A percentile compares a stretch with the other conserved stretches of the same genome.
Conservation (phyloP, 2,113 vertebrate species). For the Varanus komodoensis region DNA sequence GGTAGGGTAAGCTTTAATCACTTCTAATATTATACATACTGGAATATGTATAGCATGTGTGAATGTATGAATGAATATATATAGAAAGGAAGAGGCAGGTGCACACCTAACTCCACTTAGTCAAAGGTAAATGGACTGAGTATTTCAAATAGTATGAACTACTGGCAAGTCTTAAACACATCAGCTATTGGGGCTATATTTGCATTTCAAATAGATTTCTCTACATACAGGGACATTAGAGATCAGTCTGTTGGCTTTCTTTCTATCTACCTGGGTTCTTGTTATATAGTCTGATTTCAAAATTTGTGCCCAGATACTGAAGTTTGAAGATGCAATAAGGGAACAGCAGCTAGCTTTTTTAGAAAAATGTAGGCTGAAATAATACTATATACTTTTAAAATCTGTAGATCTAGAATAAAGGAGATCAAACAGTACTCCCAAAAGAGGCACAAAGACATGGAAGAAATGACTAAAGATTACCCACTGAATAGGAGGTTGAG, state of each 20-base stretch:
- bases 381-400: not conserved
- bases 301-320: not conserved
- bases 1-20: not conserved
- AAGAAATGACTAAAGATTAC: not conserved
- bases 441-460: not conserved
- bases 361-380: not conserved
- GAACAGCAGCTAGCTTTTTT: not conserved
- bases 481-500: not conserved
- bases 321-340: not conserved
- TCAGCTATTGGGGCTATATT: not conserved
- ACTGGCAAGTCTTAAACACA: not conserved
- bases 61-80: no score
- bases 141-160: not conserved
- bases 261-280: not conserved
- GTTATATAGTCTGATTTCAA: not conserved
- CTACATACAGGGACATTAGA: not conserved
- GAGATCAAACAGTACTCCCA: not conserved
- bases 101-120: not conserved
- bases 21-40: not conserved
- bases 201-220: conserved; percentile 14
- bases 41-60: not conserved
- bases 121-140: not conserved
- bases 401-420: not conserved
- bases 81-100: not conserved
- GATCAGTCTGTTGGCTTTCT: not conserved